Base-by-base conservation (phyloP, 2,888 invertebrate species). In the Hemistola chrysoprasaria region DNA sequence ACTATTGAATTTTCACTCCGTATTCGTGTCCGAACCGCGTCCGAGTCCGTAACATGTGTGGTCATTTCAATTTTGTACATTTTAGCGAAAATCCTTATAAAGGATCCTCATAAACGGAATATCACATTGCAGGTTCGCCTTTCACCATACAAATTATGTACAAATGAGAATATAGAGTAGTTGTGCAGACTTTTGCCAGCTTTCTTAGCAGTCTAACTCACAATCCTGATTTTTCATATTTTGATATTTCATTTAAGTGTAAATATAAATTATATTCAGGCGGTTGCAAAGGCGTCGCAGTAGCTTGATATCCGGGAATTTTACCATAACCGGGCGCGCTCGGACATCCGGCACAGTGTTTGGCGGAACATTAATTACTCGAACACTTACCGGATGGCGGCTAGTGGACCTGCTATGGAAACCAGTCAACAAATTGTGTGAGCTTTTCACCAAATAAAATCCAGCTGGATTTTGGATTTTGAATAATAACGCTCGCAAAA, bases 1-100 rank as follows among this genome's bases (percentile, higher is more conserved):
- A 63, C 73, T 78, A 82, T 83, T 79, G 81, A 78, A 78, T 80
- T 77, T 71, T 68, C 65, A 69, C 66, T 62, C 67, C 65, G 66
- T 64, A 74, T 72, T 68, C 68, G 61, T 66, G 67, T 68, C 55
- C 59, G 42, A 52, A 50, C 55, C 30, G 48, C 42, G 44, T 38
- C 36, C 20, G 20, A 24, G 20, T 29, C 27, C 40, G 43, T 28
- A 43, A 40, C 45, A 40, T 47, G 35, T 46, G 46, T 37, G 30
- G 33, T 31, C 30, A 23, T 37, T 50, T 43, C 39, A 43, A 43
- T 47, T 42, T 42, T 31, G 38, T 39, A 32, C 34, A 32, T 39
- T 46, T 31, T 26, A 43, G 24, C 35, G 27, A 30, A 37, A 40
- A n/a, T n/a, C n/a, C 35, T 37, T 49, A 20, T 8, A 24, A 24